Evolutionary conservation across 2,797 vertebrate species (phyloP), one percentile per base, ranked within the genome.

Genomic region (Oreonectes daqikongensis): DNA sequence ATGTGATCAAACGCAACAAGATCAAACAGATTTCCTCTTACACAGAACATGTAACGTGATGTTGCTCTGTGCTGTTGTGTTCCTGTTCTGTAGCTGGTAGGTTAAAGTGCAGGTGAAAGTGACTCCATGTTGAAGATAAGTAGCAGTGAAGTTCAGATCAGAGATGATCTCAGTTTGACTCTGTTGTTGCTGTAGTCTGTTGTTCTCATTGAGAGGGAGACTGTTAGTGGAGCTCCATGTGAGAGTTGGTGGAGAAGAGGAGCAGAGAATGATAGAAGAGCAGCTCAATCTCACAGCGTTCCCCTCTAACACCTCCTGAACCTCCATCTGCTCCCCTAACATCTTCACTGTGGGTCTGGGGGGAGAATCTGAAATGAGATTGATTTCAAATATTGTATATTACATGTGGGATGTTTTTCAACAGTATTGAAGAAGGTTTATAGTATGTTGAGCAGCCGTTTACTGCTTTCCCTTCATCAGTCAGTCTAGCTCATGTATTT

Each of bases 281-380:
- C 91, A 92, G 78, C 80, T 85, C 77, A 92, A 83, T 63, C 83
- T 88, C 17, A 91, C 88, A 44, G 86, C 81, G 76, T 71, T 85
- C 75, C 90, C 86, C 0, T 89, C 88, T 17, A 4, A 48, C 18
- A 72, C 76, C 50, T 50, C 60, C 50, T 59, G 4, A 11, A n/a
- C 42, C 32, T 61, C 20, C 28, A 44, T 24, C 44, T 69, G 32
- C 50, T 63, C 55, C 18, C 28, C 52, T 44, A 52, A 63, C 32
- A 79, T 35, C 30, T 46, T 74, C 30, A 79, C n/a, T 18, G 55
- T 61, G 0, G 77, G 77, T 0, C 2, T 73, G 4, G 24, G 44
- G 35, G 64, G 64, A 52, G 63, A 61, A 4, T 12, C 77, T 79
- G 63, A 69, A 42, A 68, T 8, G 8, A 22, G 44, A 73, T 26